These are phyloP conservation scores for Tachycineta bicolor DNA, from an alignment of 2,113 vertebrate species.

Conservation along the genomic window DNA sequence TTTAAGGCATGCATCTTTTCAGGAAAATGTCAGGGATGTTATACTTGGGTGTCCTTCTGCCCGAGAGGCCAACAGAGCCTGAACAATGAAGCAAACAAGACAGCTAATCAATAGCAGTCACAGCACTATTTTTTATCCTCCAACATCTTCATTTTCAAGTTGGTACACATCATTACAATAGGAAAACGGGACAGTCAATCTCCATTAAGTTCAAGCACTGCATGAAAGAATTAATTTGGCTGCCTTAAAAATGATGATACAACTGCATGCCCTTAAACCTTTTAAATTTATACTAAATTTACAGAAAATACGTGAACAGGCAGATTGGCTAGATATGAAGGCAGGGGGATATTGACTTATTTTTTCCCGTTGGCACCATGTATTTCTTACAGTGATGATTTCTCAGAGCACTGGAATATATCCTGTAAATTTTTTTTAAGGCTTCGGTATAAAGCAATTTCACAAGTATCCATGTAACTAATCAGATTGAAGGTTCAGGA, in stretches of 20 bases:
- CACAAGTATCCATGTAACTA: conserved; percentile 44
- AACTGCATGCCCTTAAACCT: conserved; percentile 48
- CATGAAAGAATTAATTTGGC: conserved; percentile 69
- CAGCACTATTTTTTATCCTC: conserved; percentile 64
- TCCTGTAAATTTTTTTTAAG: conserved; percentile 17
- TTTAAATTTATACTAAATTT: conserved; percentile 54
- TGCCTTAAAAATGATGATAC: conserved; percentile 63
- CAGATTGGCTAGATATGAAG: conserved; percentile 39
- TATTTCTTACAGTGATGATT: background rate
- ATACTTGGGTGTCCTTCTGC: conserved; percentile 70
- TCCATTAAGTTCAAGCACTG: conserved; percentile 59
- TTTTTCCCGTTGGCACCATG: background rate
- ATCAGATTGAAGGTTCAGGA: background rate
- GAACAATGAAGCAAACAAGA: conserved; percentile 69
- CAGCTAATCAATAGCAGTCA: conserved; percentile 75
- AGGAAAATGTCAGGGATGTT: conserved; percentile 74
- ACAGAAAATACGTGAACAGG: conserved; percentile 28
- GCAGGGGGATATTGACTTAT: conserved; percentile 1
- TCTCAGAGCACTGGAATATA: background rate
- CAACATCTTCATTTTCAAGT: conserved; percentile 74
- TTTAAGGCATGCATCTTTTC: conserved; percentile 62
- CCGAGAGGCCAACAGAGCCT: conserved; percentile 68
- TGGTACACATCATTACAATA: conserved; percentile 71
- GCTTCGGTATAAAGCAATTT: conserved; percentile 44
- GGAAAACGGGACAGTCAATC: conserved; percentile 68